Base-by-base conservation (phyloP, 2,888 invertebrate species). In the Belgica antarctica region DNA sequence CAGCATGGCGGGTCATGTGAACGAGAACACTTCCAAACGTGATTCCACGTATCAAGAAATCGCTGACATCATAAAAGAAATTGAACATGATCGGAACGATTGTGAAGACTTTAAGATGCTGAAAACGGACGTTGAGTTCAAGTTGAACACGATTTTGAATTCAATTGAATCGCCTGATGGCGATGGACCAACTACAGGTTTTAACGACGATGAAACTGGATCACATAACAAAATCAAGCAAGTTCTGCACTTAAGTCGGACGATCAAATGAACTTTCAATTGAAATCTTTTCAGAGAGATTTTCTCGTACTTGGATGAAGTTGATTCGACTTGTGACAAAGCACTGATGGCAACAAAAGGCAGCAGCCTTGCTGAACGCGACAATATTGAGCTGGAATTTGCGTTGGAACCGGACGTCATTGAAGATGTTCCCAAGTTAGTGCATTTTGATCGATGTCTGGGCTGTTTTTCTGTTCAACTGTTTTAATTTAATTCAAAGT, bases 41-140 rank as follows among this genome's bases (percentile, higher is more conserved):
- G 77, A 77, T 41, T 79, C 80, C 0, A 80, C 80, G 0, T 80
- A n/a, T n/a, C 79, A 80, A 34, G 80, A 81, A 72, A 80, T 80
- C 68, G 79, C 79, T 2, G 78, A 80, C 0, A 79, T 80, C 1
- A 79, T 80, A 5, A 80, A 79, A 68, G 80, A 80, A 72, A 80
- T 80, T 19, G 80, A 80, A 62, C 79, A 79, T 71, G 79, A 80
- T 57, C 79, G 62, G 61, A 41, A 71, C n/a, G 70, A 70, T 28
- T 57, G 19, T 5, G 59, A 59, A 12, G 70, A 70, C 41, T 70
- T 70, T 61, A 70, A 70, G 27, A 22, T 27, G 8, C 61, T 70
- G 3, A 70, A 70, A 41, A 70, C 70, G 31, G 70, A 70, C 27
- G 61, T 68, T 25, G 68, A n/a, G n/a, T 68, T 71, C 36, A 66